These are phyloP conservation scores for Lasaia peninsularis DNA, from an alignment of 1,140 invertebrate genomes.

Conservation along the genomic window DNA sequence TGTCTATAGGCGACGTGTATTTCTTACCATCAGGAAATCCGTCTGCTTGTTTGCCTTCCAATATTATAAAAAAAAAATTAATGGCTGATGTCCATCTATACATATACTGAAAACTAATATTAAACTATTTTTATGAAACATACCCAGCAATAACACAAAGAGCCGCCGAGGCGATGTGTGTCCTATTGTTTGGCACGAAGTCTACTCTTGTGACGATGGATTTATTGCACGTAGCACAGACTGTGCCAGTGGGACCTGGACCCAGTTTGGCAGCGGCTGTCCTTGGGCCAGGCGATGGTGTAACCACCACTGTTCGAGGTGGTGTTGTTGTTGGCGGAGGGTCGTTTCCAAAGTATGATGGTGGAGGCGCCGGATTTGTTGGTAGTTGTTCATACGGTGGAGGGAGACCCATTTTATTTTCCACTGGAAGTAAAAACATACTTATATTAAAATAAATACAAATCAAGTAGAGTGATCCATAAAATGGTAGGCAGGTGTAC, in stretches of 20 bases:
- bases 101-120: too few relatives aligned
- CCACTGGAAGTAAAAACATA: conserved; percentile 52
- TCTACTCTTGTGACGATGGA: conserved; percentile 59
- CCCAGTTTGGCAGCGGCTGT: conserved; percentile 42
- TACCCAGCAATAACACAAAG: conserved; percentile 62
- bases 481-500: too few relatives aligned
- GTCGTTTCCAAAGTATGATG: conserved; percentile 58
- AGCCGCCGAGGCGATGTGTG: conserved; percentile 61
- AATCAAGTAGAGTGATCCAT: too few relatives aligned
- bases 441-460: too few relatives aligned
- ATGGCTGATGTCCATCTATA: too few relatives aligned
- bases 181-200: conserved; percentile 58
- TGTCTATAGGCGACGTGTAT: too few relatives aligned
- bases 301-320: conserved; percentile 53
- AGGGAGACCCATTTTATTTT: conserved; percentile 67
- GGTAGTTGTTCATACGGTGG: conserved; percentile 54
- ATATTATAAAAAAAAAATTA: too few relatives aligned
- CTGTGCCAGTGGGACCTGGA: conserved; percentile 57
- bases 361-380: conserved; percentile 56
- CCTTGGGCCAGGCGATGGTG: conserved; percentile 23
- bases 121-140: too few relatives aligned
- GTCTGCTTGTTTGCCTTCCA: too few relatives aligned
- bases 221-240: conserved; percentile 57
- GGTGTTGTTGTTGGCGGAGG: conserved; percentile 41
- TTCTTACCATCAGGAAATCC: too few relatives aligned